Conservation (phyloP, 2,797 vertebrate genomes). For the Manis crassicaudata region DNA sequence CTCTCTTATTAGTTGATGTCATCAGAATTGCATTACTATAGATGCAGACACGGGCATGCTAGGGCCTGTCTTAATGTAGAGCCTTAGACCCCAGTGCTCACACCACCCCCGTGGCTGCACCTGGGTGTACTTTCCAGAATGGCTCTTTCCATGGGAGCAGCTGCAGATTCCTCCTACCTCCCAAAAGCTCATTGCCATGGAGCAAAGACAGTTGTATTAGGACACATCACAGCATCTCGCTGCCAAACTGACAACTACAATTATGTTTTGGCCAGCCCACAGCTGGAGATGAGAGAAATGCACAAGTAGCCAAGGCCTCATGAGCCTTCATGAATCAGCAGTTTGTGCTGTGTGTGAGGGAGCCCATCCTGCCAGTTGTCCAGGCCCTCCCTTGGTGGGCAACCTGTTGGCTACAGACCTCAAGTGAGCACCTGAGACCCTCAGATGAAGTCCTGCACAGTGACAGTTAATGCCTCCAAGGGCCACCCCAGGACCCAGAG, state of each 20-base stretch:
- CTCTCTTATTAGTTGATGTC: slow-evolving; percentile 46
- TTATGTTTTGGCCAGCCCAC: slow-evolving; percentile 65
- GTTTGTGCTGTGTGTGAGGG: not conserved
- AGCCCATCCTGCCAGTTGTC: not conserved
- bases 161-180: slow-evolving; percentile 47
- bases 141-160: not conserved
- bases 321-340: slow-evolving; percentile 68
- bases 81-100: not conserved
- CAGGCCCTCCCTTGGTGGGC: not conserved
- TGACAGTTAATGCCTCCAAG: not conserved
- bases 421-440: not conserved
- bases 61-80: not conserved
- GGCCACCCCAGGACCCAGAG: not conserved
- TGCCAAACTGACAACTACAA: slow-evolving; percentile 75
- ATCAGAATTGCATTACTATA: not conserved
- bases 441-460: not conserved
- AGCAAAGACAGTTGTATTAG: slow-evolving; percentile 60
- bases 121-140: slow-evolving; percentile 42
- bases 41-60: not conserved
- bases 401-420: not conserved
- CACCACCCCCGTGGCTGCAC: not conserved
- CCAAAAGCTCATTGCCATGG: not conserved
- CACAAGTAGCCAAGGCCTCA: slow-evolving; percentile 26
- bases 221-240: slow-evolving; percentile 52
- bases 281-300: slow-evolving; percentile 59